Evolutionary conservation across 1,140 invertebrate species (phyloP), one percentile per base, ranked within the genome.

Genomic region (Andricus grossulariae): DNA sequence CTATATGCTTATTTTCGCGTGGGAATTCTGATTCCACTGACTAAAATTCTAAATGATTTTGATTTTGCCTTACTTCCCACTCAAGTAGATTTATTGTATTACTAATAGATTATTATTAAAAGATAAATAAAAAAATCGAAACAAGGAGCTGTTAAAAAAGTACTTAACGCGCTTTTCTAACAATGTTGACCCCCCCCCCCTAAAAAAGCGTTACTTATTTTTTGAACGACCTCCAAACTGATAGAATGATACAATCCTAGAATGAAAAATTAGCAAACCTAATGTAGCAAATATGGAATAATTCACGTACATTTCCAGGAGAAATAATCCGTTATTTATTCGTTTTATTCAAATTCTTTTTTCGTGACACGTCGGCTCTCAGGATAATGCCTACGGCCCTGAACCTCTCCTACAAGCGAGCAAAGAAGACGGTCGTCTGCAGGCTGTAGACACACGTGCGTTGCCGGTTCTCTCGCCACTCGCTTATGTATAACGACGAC

Each of bases 291-390:
- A 66, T 8, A 45, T 16, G 13, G 39, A 45, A 45, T 45, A 45
- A 45, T 66, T 16, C 0, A 5, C 39, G n/a, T 10, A 16, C n/a
- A n/a, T n/a, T 66, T 39, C 4, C 16, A n/a, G 60, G 25, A 45
- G 25, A 66, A 66, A 66, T 66, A 32, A n/a, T 6, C n/a, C 32
- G n/a, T 66, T 45, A 39, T 39, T 66, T 66, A 66, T 66, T 66
- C 60, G 45, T 66, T 66, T 66, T 66, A 66, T 66, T 66, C 60
- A 39, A n/a, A 66, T n/a, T n/a, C 32, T 66, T 66, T 66, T 60
- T 66, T 66, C 15, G 25, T 39, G 4, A 16, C 15, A 10, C 39
- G 39, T 11, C 7, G 7, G 0, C 7, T 45, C 15, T 66, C n/a
- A 10, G 21, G 60, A 66, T 66, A 32, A 66, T 39, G 25, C 32